Evolutionary conservation across 2,113 vertebrate species (phyloP).

Genomic region (Myocastor coypus): DNA sequence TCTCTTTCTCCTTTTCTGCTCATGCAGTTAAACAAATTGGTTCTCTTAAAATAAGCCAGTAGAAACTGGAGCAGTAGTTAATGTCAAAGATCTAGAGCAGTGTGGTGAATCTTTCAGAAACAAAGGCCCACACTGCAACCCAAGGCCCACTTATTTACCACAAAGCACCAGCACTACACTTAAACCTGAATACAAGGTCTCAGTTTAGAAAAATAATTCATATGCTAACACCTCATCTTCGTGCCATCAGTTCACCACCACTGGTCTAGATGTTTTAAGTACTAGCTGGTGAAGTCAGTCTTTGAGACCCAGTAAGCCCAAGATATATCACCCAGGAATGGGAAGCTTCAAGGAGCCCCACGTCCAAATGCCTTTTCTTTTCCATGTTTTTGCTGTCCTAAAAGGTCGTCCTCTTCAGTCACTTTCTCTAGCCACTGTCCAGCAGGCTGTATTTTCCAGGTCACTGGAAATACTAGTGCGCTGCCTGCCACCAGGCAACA

Average conservation of each 20-base stretch:
- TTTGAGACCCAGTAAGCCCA: background rate
- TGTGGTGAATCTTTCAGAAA: background rate
- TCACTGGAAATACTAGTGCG: conserved; percentile 68
- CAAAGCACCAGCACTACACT: background rate
- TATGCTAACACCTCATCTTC: background rate
- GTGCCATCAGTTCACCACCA: background rate
- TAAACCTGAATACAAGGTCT: background rate
- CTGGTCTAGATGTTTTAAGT: background rate
- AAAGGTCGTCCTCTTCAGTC: background rate
- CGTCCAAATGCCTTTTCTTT: background rate
- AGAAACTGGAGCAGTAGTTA: background rate
- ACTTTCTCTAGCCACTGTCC: conserved; percentile 24
- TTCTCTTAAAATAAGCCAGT: background rate
- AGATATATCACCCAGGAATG: background rate
- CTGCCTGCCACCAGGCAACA: background rate
- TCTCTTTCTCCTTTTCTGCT: background rate
- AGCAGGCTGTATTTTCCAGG: conserved; percentile 64
- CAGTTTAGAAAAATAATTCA: background rate
- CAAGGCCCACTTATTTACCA: background rate
- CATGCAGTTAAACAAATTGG: background rate
- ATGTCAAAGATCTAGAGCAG: background rate
- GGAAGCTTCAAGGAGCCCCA: background rate
- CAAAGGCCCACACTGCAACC: background rate
- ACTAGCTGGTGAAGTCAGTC: background rate
- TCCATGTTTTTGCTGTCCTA: background rate